Evolutionary conservation across 2,888 invertebrate species (phyloP).

Genomic region (Megaustenia siamemsis): DNA sequence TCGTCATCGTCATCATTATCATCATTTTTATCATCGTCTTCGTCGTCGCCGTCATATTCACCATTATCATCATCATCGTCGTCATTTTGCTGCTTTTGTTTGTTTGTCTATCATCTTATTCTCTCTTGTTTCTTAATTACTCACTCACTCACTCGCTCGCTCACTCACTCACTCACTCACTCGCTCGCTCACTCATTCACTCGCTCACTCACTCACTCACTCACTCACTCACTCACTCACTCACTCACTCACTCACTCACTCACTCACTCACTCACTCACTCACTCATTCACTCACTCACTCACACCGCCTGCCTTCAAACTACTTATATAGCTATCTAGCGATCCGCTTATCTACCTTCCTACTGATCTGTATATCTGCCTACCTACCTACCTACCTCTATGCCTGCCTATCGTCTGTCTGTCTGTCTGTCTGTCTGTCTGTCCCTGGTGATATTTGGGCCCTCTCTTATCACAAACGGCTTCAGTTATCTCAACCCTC

Average conservation of each 20-base stretch:
- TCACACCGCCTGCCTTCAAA: not conserved
- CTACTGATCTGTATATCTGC: not conserved
- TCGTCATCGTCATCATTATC: too few relatives aligned
- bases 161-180: too few relatives aligned
- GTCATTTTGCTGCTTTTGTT: too few relatives aligned
- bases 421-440: not conserved
- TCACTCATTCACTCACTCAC: not conserved
- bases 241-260: not conserved
- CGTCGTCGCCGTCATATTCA: too few relatives aligned
- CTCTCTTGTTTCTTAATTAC: not conserved
- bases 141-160: too few relatives aligned
- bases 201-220: too few relatives aligned
- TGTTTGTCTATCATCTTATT: not conserved
- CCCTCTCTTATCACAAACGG: not conserved
- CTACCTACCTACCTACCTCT: not conserved
- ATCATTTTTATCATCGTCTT: too few relatives aligned
- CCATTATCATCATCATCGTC: too few relatives aligned
- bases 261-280: not conserved
- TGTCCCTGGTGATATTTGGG: not conserved
- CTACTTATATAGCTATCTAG: not conserved
- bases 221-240: not conserved
- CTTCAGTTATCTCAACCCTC: not conserved
- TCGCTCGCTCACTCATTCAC: too few relatives aligned
- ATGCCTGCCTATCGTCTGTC: not conserved
- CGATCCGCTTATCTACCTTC: not conserved